Evolutionary conservation across 2,113 vertebrate species (phyloP), one percentile per base, ranked within the genome.

Genomic region (Cricetomys ansorgei): DNA sequence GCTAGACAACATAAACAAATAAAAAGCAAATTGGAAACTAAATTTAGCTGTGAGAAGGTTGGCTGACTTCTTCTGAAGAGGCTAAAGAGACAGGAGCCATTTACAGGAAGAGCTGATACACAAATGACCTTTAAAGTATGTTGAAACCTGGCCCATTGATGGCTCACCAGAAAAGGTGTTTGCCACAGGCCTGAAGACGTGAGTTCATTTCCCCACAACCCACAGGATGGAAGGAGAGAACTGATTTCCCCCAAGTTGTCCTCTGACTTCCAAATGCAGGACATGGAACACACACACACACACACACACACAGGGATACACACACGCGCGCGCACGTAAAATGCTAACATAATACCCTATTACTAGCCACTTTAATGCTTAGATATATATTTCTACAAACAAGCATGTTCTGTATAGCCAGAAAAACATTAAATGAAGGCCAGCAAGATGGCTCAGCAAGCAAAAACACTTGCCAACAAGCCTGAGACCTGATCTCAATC

Each of bases 1-100:
- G 27, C 69, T 75, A 87, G 48, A 86, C 67, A 93, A 89, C 79
- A 86, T 77, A 96, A 85, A 91, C 50, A 95, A 94, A 93, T 57
- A 69, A 85, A 86, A 80, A 87, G 50, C 62, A 67, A 87, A 57
- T 31, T 83, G 40, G 40, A 59, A 88, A 37, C 31, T 95, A 67
- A 88, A 75, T 17, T 90, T 69, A 84, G 50, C 88, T 93, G 8
- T 15, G 37, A 93, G 88, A 93, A 92, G 40, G 13, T 10, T 69
- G 29, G 43, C 27, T 76, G 80, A 72, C 40, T 73, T n/a, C 95
- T 92, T 96, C 59, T 88, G 96, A 94, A 85, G 7, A 94, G 17
- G 53, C 48, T 59, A 40, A 16, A 67, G 21, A 65, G 64, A 94
- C 37, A 88, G 73, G 89, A 92, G 19, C 37, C 91, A 64, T 55